phyloP scores from a whole-genome alignment of 2,797 vertebrate species.

The Triplophysa yarkandensis region DNA sequence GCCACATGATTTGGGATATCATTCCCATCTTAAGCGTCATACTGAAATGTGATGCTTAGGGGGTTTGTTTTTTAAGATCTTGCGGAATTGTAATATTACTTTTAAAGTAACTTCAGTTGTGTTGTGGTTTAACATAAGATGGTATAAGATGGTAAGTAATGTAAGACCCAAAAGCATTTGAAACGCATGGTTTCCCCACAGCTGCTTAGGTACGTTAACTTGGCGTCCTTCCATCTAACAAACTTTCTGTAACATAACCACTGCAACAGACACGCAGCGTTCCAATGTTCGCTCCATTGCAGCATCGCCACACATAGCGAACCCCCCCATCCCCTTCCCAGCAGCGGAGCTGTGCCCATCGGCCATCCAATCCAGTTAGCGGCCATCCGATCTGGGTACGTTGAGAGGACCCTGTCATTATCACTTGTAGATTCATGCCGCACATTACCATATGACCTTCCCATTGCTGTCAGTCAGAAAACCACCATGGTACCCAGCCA shows the following conservation, averaged over 20 bases:
- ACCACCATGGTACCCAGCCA: background rate
- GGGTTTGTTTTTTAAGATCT: background rate
- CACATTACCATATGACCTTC: slow-evolving; percentile 54
- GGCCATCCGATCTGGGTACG: slow-evolving; percentile 41
- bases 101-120: background rate
- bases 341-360: slow-evolving; percentile 23
- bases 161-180: background rate
- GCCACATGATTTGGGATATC: background rate
- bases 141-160: background rate
- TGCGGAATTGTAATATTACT: background rate
- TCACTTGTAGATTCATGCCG: slow-evolving; percentile 51
- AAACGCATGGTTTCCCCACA: slow-evolving; percentile 16
- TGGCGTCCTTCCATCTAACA: slow-evolving; percentile 19
- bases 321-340: slow-evolving; percentile 9
- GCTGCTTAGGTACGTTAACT: slow-evolving; percentile 24
- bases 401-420: slow-evolving; percentile 45
- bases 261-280: slow-evolving; percentile 7
- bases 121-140: background rate
- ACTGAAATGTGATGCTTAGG: background rate
- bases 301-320: slow-evolving; percentile 2
- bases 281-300: slow-evolving; percentile 15
- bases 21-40: background rate
- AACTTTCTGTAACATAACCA: slow-evolving; percentile 30
- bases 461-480: slow-evolving; percentile 33
- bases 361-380: slow-evolving; percentile 56